Percentiles rank a stretch among this genome's conserved stretches.
These are phyloP conservation scores for Schrankia costaestrigalis DNA, from an alignment of 2,888 invertebrate species.

Conservation along the genomic window DNA sequence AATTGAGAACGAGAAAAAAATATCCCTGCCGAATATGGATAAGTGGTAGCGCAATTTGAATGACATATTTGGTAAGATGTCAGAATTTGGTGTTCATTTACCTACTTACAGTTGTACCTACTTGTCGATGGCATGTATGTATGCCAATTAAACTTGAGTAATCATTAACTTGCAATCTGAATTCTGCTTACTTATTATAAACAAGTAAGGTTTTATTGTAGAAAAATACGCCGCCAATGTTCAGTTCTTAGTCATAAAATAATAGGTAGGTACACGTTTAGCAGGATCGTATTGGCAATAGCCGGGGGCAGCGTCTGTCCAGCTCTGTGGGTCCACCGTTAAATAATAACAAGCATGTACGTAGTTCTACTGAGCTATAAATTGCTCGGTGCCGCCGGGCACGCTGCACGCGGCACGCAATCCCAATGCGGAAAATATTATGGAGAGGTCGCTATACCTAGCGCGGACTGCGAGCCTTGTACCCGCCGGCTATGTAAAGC, in stretches of 20 bases:
- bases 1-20: conserved; percentile 53
- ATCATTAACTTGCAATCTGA: too few relatives aligned
- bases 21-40: conserved; percentile 45
- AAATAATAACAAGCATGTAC: conserved; percentile 68
- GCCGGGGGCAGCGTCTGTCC: conserved; percentile 61
- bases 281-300: conserved; percentile 56
- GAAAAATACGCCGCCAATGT: conserved; percentile 15
- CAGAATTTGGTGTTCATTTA: conserved; percentile 49
- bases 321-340: conserved; percentile 58
- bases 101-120: conserved; percentile 18
- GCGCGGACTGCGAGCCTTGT: conserved; percentile 35
- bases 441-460: conserved; percentile 36
- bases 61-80: conserved; percentile 53
- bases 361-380: conserved; percentile 68
- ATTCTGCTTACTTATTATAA: conserved; percentile 1
- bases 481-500: conserved; percentile 48
- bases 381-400: conserved; percentile 75
- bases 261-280: conserved; percentile 55
- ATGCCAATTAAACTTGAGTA: conserved; percentile 24
- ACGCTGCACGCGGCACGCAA: conserved; percentile 76
- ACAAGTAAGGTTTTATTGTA: conserved; percentile 2
- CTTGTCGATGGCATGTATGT: conserved; percentile 25
- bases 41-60: conserved; percentile 48
- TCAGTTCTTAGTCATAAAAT: conserved; percentile 44
- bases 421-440: conserved; percentile 76